Evolutionary conservation across 2,888 invertebrate genomes (phyloP).

Genomic region (Antheraea assamensis): DNA sequence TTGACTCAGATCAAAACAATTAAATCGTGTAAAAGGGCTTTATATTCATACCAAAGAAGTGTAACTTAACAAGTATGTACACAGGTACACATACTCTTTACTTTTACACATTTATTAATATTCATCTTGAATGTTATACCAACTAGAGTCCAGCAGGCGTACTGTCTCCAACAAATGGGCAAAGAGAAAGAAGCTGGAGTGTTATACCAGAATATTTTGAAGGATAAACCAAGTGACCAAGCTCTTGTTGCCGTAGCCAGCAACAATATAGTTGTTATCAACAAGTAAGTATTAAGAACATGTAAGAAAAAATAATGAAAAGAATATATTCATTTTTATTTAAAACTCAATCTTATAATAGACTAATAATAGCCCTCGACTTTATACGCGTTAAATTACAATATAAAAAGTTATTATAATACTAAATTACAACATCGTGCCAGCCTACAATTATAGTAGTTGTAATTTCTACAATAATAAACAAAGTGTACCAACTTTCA

Average conservation of each 20-base stretch:
- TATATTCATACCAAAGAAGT: no score
- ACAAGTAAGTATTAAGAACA: constrained; percentile 73
- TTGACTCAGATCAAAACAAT: no score
- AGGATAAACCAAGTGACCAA: constrained; percentile 94
- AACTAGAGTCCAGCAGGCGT: constrained; percentile 93
- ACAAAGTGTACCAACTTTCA: no score
- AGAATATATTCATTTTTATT: no score
- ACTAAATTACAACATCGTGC: no score
- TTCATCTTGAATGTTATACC: neutral
- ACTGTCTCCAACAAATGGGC: constrained; percentile 92
- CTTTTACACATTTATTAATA: neutral
- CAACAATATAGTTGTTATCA: constrained; percentile 96
- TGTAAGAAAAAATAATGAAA: neutral
- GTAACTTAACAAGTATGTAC: neutral
- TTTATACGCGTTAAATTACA: no score
- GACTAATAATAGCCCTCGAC: no score
- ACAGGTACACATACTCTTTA: neutral
- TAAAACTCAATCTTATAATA: no score
- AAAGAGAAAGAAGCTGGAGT: constrained; percentile 92
- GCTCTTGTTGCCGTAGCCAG: constrained; percentile 95
- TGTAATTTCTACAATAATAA: no score
- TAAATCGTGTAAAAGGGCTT: no score
- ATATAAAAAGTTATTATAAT: no score
- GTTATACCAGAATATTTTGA: constrained; percentile 91
- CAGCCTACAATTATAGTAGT: no score